Evolutionary conservation across 2,797 vertebrate species (phyloP).

Genomic region (Acipenser ruthenus): DNA sequence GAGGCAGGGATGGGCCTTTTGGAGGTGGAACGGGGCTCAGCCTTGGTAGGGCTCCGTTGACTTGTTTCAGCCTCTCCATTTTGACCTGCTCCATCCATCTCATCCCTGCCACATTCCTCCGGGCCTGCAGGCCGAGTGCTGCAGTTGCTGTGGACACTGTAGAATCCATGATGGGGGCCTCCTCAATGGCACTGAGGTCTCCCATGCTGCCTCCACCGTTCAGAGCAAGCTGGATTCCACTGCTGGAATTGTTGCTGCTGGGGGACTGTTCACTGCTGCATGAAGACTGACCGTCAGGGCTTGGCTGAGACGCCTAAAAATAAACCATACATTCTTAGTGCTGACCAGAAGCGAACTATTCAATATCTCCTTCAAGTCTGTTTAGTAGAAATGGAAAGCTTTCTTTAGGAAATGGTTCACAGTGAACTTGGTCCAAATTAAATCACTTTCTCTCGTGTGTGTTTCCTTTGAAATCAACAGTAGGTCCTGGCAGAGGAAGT

Average conservation of each 20-base stretch:
- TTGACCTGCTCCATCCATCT: constrained; percentile 98
- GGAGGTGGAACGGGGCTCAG: constrained; percentile 80
- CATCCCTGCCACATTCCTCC: constrained; percentile 79
- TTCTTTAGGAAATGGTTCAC: too few species aligned
- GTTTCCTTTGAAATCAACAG: too few species aligned
- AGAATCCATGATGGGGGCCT: constrained; percentile 91
- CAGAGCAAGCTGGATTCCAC: constrained; percentile 97
- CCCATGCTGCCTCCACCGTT: constrained; percentile 76
- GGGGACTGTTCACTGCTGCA: constrained; percentile 98
- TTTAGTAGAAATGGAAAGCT: too few species aligned
- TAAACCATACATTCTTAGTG: too few species aligned
- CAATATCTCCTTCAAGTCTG: too few species aligned
- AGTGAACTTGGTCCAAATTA: too few species aligned
- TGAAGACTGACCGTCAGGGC: constrained; percentile 99
- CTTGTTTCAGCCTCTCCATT: constrained; percentile 95
- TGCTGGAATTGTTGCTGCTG: constrained; percentile 90
- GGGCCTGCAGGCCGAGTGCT: constrained; percentile 85
- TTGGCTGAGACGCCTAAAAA: constrained; percentile 98
- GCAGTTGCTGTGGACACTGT: constrained; percentile 91
- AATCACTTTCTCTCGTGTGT: too few species aligned
- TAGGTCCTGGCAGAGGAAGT: too few species aligned
- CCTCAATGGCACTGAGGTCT: constrained; percentile 79
- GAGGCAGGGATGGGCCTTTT: constrained; percentile 71
- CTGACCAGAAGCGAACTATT: too few species aligned
- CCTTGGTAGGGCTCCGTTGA: constrained; percentile 84